These are phyloP conservation scores for Sylvia borin DNA, from an alignment of 2,797 vertebrate species.

Conservation along the genomic window DNA sequence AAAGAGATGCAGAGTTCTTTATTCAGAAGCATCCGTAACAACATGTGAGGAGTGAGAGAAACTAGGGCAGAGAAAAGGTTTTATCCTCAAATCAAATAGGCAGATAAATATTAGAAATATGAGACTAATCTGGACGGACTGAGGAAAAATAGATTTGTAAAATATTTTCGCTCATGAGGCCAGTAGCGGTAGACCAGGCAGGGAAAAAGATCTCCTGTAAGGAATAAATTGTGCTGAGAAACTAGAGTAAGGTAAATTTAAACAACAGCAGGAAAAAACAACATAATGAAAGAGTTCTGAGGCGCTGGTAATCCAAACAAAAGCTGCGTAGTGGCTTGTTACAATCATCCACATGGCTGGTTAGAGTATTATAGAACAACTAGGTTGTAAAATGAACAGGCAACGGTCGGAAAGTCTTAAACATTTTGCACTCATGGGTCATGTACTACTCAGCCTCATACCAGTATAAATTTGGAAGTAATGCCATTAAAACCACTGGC, in stretches of 20 bases:
- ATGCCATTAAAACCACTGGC: slow-evolving; percentile 10
- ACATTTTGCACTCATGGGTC: slow-evolving; percentile 35
- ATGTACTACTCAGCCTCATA: not conserved
- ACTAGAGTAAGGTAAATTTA: slow-evolving; percentile 41
- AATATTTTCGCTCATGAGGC: not conserved
- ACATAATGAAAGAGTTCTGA: slow-evolving; percentile 45
- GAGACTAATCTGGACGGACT: not conserved
- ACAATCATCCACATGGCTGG: slow-evolving; percentile 44
- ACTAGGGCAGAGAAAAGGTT: not conserved
- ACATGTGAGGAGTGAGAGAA: not conserved
- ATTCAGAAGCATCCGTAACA: slow-evolving; percentile 1
- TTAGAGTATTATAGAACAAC: slow-evolving; percentile 22
- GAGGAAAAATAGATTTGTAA: not conserved
- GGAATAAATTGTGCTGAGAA: slow-evolving; percentile 21
- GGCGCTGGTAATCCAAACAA: slow-evolving; percentile 15
- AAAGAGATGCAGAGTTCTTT: slow-evolving; percentile 44
- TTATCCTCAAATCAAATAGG: not conserved
- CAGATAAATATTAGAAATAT: not conserved
- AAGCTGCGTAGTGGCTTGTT: slow-evolving; percentile 8
- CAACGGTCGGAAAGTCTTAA: slow-evolving; percentile 35
- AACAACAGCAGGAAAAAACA: slow-evolving; percentile 48
- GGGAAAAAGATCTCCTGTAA: not conserved
- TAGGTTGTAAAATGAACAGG: slow-evolving; percentile 38
- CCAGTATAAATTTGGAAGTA: not conserved
- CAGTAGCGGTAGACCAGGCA: not conserved